A percentile compares a stretch with the other conserved stretches of the same genome.
These are phyloP conservation scores for Argyra leucocephala DNA, from an alignment of 2,888 invertebrate genomes.

Conservation along the genomic window DNA sequence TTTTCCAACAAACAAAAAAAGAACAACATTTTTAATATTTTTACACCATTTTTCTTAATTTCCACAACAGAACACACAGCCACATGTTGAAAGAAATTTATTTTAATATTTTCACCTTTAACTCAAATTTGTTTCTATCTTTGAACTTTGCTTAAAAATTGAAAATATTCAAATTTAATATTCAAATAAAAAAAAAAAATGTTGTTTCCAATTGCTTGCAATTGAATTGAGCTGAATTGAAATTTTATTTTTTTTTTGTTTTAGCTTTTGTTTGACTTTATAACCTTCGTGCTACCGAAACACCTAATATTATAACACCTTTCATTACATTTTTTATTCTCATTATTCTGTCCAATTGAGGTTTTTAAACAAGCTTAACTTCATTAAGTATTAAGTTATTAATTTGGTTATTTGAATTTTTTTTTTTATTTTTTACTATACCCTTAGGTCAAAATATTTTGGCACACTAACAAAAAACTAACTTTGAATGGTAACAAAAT, in stretches of 20 bases:
- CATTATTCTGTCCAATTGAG: background rate
- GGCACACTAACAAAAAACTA: no score
- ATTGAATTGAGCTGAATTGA: background rate
- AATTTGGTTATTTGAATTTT: background rate
- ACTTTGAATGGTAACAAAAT: no score
- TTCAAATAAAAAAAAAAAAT: no score
- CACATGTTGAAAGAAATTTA: no score
- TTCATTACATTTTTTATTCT: background rate
- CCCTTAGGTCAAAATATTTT: background rate
- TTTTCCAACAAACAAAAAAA: no score
- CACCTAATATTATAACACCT: background rate
- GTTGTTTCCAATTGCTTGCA: background rate
- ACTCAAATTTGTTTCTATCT: background rate
- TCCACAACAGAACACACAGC: no score
- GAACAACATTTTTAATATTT: no score
- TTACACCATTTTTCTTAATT: no score
- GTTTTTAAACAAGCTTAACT: background rate
- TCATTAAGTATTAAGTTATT: background rate
- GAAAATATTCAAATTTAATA: no score
- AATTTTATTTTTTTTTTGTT: background rate
- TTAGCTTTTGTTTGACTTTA: background rate
- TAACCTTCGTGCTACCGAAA: slow-evolving; percentile 1
- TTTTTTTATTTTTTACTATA: background rate
- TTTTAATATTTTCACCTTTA: background rate
- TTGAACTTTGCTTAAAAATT: background rate